Percentiles rank a stretch among this genome's conserved stretches.
These are phyloP conservation scores for Eumerus sabulonum DNA, from an alignment of 2,888 invertebrate species.

Conservation along the genomic window DNA sequence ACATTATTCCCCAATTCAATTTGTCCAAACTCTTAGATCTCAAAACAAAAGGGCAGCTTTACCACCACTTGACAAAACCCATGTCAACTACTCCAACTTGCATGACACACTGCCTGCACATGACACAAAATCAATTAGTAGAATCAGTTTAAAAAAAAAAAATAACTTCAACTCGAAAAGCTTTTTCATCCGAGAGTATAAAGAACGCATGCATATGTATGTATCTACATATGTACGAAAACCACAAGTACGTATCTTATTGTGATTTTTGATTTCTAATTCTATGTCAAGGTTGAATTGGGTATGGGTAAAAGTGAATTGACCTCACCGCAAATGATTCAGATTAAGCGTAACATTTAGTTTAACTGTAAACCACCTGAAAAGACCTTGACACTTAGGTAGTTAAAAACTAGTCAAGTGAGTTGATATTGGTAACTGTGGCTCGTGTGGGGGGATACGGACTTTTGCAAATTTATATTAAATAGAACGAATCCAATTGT, in stretches of 20 bases:
- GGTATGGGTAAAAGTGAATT: conserved; percentile 30
- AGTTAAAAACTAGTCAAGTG: no score
- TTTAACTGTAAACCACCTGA: conserved; percentile 6
- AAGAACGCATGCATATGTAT: no score
- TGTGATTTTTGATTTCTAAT: conserved; percentile 8
- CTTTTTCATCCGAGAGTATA: not conserved
- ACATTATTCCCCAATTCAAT: no score
- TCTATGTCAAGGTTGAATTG: conserved; percentile 37
- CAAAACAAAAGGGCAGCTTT: no score
- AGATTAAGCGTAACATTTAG: not conserved
- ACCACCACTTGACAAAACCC: no score
- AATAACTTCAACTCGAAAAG: not conserved
- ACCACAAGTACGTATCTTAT: not conserved
- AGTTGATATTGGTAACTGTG: no score
- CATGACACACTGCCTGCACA: conserved; percentile 24
- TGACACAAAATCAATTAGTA: conserved; percentile 32
- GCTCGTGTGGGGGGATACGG: no score
- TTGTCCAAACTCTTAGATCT: no score
- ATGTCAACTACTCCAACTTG: no score
- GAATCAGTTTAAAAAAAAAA: not conserved
- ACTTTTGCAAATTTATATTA: no score
- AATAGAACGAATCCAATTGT: no score
- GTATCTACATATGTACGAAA: not conserved
- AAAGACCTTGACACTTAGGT: no score
- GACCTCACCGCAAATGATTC: conserved; percentile 36